These are phyloP conservation scores for Drosophila anceps DNA, from an alignment of 2,888 invertebrate species.

Conservation along the genomic window DNA sequence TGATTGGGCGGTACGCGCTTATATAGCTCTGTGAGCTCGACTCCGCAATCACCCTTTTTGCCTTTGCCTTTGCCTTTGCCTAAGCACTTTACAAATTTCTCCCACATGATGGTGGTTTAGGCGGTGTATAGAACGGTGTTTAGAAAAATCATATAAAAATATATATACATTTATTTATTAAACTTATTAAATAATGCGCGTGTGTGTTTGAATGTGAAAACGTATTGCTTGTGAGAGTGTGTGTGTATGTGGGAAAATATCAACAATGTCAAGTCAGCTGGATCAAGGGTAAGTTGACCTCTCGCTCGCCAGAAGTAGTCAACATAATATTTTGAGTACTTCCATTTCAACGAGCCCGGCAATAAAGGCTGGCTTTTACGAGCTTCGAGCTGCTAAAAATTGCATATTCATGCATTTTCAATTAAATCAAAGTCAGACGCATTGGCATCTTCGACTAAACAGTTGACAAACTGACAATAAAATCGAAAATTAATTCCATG, in stretches of 20 bases:
- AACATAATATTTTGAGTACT: slow-evolving; percentile 46
- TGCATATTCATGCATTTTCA: slow-evolving; percentile 81
- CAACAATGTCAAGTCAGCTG: slow-evolving; percentile 19
- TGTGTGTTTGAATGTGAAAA: slow-evolving; percentile 40
- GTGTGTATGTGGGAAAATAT: background rate
- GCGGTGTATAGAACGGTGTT: background rate
- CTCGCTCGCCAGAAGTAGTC: slow-evolving; percentile 9
- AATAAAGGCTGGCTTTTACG: slow-evolving; percentile 48
- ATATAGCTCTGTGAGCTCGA: slow-evolving; percentile 56
- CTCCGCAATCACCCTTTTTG: background rate
- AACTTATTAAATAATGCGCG: slow-evolving; percentile 7
- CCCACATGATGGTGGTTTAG: slow-evolving; percentile 51
- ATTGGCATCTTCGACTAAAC: slow-evolving; percentile 48
- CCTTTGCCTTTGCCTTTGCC: slow-evolving; percentile 26
- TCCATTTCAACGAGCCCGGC: slow-evolving; percentile 16
- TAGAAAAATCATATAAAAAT: slow-evolving; percentile 29
- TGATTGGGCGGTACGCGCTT: slow-evolving; percentile 77
- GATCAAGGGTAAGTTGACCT: slow-evolving; percentile 42
- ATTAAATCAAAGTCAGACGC: slow-evolving; percentile 77
- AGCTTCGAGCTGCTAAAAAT: slow-evolving; percentile 58
- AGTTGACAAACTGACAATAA: slow-evolving; percentile 77
- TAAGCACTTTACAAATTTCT: slow-evolving; percentile 56
- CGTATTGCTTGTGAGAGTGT: slow-evolving; percentile 1
- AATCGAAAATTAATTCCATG: slow-evolving; percentile 81
- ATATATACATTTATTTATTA: slow-evolving; percentile 6